These are phyloP conservation scores for Bufotes viridis DNA, from an alignment of 2,797 vertebrate genomes.

Conservation along the genomic window DNA sequence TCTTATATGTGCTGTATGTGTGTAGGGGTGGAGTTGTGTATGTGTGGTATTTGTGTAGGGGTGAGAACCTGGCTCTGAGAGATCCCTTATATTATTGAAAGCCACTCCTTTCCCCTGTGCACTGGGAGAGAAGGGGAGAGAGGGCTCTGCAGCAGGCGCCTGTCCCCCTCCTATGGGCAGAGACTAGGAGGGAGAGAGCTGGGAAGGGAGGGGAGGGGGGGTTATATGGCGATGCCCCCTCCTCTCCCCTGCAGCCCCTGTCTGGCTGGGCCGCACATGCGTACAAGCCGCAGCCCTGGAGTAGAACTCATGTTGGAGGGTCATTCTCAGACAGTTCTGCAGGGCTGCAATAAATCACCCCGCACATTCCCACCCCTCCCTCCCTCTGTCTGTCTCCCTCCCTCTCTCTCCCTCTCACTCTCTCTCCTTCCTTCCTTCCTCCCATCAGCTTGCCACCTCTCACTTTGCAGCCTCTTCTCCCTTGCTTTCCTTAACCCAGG, in stretches of 20 bases:
- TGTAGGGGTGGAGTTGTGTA: slow-evolving; percentile 47
- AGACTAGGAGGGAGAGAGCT: slow-evolving; percentile 34
- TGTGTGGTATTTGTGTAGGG: slow-evolving; percentile 59
- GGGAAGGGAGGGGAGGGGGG: slow-evolving; percentile 29
- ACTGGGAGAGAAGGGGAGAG: slow-evolving; percentile 54
- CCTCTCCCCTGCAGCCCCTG: slow-evolving; percentile 58
- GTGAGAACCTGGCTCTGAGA: slow-evolving; percentile 39
- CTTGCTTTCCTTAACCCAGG: slow-evolving; percentile 42
- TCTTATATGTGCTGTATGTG: slow-evolving; percentile 19
- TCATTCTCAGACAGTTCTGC: slow-evolving; percentile 65
- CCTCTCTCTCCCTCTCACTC: slow-evolving; percentile 48
- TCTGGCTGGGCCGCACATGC: slow-evolving; percentile 61
- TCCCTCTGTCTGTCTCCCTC: slow-evolving; percentile 55
- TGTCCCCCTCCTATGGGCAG: slow-evolving; percentile 45
- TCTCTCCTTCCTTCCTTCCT: slow-evolving; percentile 60
- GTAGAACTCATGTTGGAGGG: slow-evolving; percentile 60
- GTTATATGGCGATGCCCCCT: slow-evolving; percentile 37
- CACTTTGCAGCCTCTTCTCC: slow-evolving; percentile 61
- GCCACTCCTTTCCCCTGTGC: slow-evolving; percentile 63
- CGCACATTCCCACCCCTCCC: slow-evolving; percentile 58
- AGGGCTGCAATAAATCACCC: slow-evolving; percentile 68
- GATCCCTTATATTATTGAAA: slow-evolving; percentile 48
- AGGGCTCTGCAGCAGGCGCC: slow-evolving; percentile 57
- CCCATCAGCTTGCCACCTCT: slow-evolving; percentile 59
- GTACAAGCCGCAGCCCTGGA: slow-evolving; percentile 50